Evolutionary conservation across 2,888 invertebrate species (phyloP), one percentile per base, ranked within the genome.

Genomic region (Creontiades dilutus): DNA sequence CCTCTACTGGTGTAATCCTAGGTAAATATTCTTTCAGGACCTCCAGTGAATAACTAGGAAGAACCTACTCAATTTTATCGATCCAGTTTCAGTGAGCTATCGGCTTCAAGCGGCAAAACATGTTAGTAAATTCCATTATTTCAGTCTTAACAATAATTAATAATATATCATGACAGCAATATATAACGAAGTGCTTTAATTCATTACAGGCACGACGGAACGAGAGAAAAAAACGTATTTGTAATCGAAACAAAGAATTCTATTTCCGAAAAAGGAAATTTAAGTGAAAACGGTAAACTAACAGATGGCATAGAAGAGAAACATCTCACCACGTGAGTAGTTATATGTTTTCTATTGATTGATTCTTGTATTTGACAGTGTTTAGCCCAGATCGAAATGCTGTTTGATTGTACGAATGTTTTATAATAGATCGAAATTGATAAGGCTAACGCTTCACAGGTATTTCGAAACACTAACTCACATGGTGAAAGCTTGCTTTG

Each of bases 401-500:
- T n/a, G n/a, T n/a, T n/a, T n/a, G n/a, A n/a, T n/a, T n/a, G n/a
- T n/a, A n/a, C n/a, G n/a, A n/a, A 13, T 11, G 13, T 48, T 48
- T 48, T 48, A 48, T 11, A 48, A 48, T 7, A 48, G 13, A 48
- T 4, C 37, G 2, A 37, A 37, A 52, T 16, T 52, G 11, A 52
- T 16, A 2, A 52, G 3, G 11, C 52, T 52, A 2, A 11, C 13
- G 11, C 11, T 52, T 61, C 9, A 4, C 68, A 68, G 68, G 23
- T 68, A 68, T 68, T 68, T 68, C 9, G 68, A 68, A 68, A 68
- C 23, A 7, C 23, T 68, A 23, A 68, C 68, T 0, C 68, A 68
- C 68, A 68, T 68, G 68, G 68, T 68, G 68, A 68, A 68, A 13
- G 68, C 68, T 13, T 68, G 68, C 68, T 68, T 68, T 23, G 68